A percentile compares a stretch with the other conserved stretches of the same genome.
Conservation (phyloP, 2,113 vertebrate genomes). For the Melanerpes formicivorus region DNA sequence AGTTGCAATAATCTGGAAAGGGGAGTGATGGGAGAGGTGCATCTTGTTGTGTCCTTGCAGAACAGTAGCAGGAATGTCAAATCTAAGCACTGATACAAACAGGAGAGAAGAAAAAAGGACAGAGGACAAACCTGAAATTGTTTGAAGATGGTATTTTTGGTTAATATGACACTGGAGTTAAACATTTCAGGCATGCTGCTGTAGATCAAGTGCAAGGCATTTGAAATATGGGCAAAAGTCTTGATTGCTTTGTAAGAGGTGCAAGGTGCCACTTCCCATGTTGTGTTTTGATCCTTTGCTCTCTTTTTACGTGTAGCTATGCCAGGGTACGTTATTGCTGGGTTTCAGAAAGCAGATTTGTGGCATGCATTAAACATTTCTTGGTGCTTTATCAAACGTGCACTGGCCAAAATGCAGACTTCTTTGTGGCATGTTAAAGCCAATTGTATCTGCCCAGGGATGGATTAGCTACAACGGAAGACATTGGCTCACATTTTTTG, state of each 20-base stretch:
- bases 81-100: neutral
- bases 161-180: neutral
- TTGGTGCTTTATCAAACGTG: neutral
- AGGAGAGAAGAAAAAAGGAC: neutral
- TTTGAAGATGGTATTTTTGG: neutral
- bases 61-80: neutral
- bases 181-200: neutral
- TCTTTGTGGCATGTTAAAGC: neutral
- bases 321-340: neutral
- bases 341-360: neutral
- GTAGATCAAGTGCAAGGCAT: neutral
- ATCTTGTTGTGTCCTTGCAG: neutral
- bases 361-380: neutral
- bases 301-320: neutral
- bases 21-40: neutral
- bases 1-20: neutral
- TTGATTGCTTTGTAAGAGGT: neutral
- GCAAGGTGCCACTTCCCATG: neutral
- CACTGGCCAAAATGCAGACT: neutral
- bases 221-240: neutral
- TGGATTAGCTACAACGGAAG: neutral
- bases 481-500: accelerated
- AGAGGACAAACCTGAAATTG: neutral
- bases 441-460: neutral
- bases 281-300: neutral